Evolutionary conservation across 1,140 invertebrate genomes (phyloP), one percentile per base, ranked within the genome.

Genomic region (Ladona fulva): DNA sequence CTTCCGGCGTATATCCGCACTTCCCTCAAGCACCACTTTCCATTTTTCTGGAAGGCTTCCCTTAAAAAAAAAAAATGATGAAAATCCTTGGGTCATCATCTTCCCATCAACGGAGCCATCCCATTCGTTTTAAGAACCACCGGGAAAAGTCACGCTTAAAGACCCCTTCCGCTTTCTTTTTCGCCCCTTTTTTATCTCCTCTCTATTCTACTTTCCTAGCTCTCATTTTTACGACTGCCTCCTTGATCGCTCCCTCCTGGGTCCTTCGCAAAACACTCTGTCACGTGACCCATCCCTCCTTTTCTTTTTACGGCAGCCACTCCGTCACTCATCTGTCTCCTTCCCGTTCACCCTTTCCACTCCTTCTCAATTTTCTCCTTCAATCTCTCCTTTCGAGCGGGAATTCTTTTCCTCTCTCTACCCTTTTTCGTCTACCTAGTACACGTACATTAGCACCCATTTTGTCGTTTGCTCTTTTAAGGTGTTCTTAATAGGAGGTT

Each of bases 261-360:
- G 29, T 6, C 52, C 12, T 12, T 12, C 52, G 52, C 3, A 12
- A 66, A 66, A 66, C 52, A 66, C n/a, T 66, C 52, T 16, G 52
- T 66, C 52, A 66, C 52, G 52, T 66, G 52, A 66, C 52, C 5
- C 52, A 12, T 12, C n/a, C n/a, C 14, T 66, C 52, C 5, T 22
- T 66, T 22, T 22, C 12, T 66, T 66, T 12, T 52, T 10, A 11
- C 44, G 44, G 44, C 10, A 19, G 44, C 52, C 52, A 66, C 52
- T 66, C n/a, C 52, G 52, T 66, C 52, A 66, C 52, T 66, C 52
- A 66, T 66, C 52, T 66, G 52, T 66, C 52, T 66, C 52, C 52
- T 5, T 66, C 44, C 44, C 44, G 19, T 52, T 52, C 44, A 52
- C 44, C 10, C 19, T 19, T 19, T 19, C 19, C 44, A 52, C 19